Evolutionary conservation across 2,797 vertebrate genomes (phyloP).

Genomic region (Loriculus beryllinus): DNA sequence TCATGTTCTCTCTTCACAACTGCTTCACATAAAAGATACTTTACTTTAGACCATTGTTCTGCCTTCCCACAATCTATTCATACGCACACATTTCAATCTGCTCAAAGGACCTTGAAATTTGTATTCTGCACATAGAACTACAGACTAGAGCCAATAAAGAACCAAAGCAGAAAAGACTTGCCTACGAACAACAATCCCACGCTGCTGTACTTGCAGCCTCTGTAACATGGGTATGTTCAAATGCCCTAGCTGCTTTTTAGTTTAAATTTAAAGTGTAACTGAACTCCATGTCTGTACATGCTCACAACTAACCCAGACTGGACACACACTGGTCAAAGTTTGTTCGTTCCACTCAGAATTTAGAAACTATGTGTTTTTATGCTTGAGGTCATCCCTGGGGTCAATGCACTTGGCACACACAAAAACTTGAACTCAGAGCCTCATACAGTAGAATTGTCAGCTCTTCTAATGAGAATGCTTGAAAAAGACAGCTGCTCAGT

Average conservation of each 20-base stretch:
- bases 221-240: neutral
- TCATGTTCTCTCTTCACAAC: slow-evolving; percentile 13
- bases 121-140: slow-evolving; percentile 54
- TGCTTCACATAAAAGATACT: slow-evolving; percentile 34
- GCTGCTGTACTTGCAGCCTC: neutral
- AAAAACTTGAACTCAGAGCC: neutral
- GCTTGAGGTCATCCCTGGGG: neutral
- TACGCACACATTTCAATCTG: slow-evolving; percentile 4
- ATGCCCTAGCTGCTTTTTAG: neutral
- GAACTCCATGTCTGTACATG: neutral
- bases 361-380: neutral
- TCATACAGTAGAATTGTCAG: neutral
- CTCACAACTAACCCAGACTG: neutral
- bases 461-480: neutral
- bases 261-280: neutral
- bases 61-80: slow-evolving; percentile 49
- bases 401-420: neutral
- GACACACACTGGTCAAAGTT: neutral
- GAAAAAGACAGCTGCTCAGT: neutral
- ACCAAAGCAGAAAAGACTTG: slow-evolving; percentile 22
- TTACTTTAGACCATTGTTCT: slow-evolving; percentile 45
- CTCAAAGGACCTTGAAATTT: slow-evolving; percentile 55
- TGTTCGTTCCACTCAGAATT: neutral
- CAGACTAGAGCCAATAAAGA: slow-evolving; percentile 33
- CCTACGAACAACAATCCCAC: neutral